Evolutionary conservation across 2,113 vertebrate genomes (phyloP).

Genomic region (Paralichthys olivaceus): DNA sequence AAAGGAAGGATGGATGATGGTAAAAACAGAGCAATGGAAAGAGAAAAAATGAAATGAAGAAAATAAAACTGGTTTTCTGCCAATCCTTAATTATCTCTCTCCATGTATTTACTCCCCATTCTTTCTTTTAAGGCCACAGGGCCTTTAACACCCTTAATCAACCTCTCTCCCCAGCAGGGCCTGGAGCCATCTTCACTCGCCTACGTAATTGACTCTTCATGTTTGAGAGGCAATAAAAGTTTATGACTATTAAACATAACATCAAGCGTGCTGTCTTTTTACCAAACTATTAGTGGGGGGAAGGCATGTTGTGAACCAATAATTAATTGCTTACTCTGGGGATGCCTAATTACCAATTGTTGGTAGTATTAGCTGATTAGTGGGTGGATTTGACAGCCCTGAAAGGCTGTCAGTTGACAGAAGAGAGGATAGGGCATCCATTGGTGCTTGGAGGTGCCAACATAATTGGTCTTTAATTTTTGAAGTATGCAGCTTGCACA

Average conservation of each 20-base stretch:
- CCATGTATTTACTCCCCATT: slow-evolving; percentile 75
- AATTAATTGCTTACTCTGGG: slow-evolving; percentile 82
- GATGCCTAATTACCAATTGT: slow-evolving; percentile 82
- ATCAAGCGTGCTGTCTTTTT: slow-evolving; percentile 76
- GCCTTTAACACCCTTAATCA: slow-evolving; percentile 78
- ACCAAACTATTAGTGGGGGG: slow-evolving; percentile 76
- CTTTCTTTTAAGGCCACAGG: slow-evolving; percentile 71
- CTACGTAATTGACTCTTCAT: slow-evolving; percentile 83
- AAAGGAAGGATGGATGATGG: too few relatives aligned
- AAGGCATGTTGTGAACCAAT: slow-evolving; percentile 71
- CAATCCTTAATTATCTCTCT: slow-evolving; percentile 74
- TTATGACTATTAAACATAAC: slow-evolving; percentile 84
- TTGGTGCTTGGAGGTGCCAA: slow-evolving; percentile 48
- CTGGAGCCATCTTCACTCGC: slow-evolving; percentile 71
- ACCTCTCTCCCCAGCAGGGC: slow-evolving; percentile 70
- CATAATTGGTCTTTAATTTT: slow-evolving; percentile 67
- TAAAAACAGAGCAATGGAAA: not conserved
- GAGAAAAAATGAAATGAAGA: not conserved
- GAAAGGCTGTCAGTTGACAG: slow-evolving; percentile 65
- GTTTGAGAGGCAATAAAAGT: slow-evolving; percentile 81
- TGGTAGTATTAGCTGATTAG: slow-evolving; percentile 79
- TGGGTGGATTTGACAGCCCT: slow-evolving; percentile 71
- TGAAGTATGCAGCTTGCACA: slow-evolving; percentile 28
- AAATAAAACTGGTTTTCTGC: slow-evolving; percentile 49
- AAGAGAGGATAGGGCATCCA: slow-evolving; percentile 48